Base-by-base conservation (phyloP, 2,888 invertebrate species). In the Ophion costatus region DNA sequence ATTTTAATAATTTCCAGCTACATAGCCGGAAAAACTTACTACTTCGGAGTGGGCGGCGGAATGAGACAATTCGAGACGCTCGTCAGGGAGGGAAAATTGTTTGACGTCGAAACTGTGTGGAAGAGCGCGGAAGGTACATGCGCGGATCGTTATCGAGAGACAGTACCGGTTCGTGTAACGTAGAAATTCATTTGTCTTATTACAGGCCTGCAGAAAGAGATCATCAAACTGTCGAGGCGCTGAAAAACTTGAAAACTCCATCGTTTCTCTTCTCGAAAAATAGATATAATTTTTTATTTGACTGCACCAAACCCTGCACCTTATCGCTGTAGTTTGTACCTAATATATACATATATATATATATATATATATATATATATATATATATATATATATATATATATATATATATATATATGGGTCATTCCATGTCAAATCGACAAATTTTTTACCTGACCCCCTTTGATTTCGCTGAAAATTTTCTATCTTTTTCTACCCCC, bases 21-120 rank as follows among this genome's bases (percentile, higher is more conserved):
- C 92, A 93, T 99, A 80, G 98, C 98, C 76, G 98, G 98, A 3
- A 99, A 99, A 95, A 96, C 96, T 17, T 96, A 97, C 94, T 99
- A 99, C 94, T 99, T 99, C 95, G 99, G 99, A 86, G 98, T 99
- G 29, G 99, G 99, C 14, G 99, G 99, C 74, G 96, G 98, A 14
- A 94, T 96, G 61, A 94, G 96, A 86, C 95, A 97, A 88, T 99
- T 99, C 95, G 95, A 97, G 93, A 93, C 95, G 66, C 92, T 95
- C 74, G 89, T 98, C 7, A 91, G 94, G 82, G 94, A 94, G 70
- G 95, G 95, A 90, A 94, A 94, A 33, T 89, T 93, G 63, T 96
- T 98, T 89, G 90, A 94, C 38, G 94, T 94, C 85, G 93, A 95
- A 90, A 94, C 95, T 51, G 95, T 96, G 75, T 97, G 97, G 97